Percentiles rank a stretch among this genome's conserved stretches.
Conservation (phyloP, 2,113 vertebrate genomes). For the Sterrhoptilus dennistouni region DNA sequence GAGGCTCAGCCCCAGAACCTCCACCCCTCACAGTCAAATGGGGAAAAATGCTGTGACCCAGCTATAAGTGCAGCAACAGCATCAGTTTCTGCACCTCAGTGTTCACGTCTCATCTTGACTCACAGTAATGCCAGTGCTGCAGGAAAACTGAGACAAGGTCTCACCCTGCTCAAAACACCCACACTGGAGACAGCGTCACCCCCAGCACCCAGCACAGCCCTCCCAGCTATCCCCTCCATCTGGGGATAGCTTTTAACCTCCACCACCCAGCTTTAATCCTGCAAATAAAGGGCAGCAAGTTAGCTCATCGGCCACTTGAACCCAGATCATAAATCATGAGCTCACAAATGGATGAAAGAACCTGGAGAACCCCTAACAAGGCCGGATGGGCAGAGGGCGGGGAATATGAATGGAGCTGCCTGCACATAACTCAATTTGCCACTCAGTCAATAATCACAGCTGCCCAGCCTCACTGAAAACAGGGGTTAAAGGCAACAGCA, state of each 20-base stretch:
- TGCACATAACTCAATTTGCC: not conserved
- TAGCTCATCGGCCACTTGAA: not conserved
- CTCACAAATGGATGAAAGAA: not conserved
- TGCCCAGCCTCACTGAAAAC: not conserved
- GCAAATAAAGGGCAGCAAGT: not conserved
- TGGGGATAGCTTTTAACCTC: too few relatives aligned
- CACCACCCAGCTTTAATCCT: not conserved
- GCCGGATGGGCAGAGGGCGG: not conserved
- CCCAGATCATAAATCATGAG: not conserved
- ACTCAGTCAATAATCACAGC: not conserved
- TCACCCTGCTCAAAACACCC: not conserved
- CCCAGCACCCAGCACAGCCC: not conserved
- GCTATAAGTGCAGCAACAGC: not conserved
- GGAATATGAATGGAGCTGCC: constrained; percentile 42
- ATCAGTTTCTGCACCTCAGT: accelerated
- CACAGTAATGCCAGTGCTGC: accelerated
- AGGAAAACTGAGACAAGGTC: not conserved
- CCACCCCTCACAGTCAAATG: not conserved
- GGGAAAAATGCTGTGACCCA: accelerated
- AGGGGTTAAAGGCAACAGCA: not conserved
- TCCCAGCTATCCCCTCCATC: not conserved
- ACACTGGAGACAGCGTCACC: accelerated
- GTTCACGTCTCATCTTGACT: accelerated
- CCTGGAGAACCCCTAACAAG: not conserved
- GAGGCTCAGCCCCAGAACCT: not conserved